Evolutionary conservation across 2,888 invertebrate species (phyloP).

Genomic region (Nebria salina): DNA sequence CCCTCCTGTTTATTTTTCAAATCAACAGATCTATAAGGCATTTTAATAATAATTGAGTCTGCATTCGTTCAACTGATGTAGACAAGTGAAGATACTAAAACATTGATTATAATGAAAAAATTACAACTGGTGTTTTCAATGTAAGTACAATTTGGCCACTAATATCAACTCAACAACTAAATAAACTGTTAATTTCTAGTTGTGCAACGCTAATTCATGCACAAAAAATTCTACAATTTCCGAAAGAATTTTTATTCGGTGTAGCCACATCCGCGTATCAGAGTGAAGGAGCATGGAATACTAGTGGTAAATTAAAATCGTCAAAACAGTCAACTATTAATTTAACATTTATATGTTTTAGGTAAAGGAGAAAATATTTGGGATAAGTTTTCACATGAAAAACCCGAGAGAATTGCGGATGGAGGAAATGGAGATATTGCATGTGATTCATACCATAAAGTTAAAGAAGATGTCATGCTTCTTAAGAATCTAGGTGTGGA

Average conservation of each 20-base stretch:
- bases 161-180: neutral
- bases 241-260: conserved; percentile 5
- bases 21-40: too few species aligned
- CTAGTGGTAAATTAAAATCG: neutral
- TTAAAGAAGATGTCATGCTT: conserved; percentile 68
- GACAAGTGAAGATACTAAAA: too few species aligned
- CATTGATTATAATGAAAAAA: too few species aligned
- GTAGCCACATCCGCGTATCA: conserved; percentile 9
- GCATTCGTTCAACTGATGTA: too few species aligned
- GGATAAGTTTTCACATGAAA: neutral
- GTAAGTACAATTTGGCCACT: neutral
- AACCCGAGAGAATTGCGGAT: neutral
- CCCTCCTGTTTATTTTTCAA: too few species aligned
- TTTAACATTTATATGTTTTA: neutral
- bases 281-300: conserved; percentile 9
- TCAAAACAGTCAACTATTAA: neutral
- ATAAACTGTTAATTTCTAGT: neutral
- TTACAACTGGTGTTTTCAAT: neutral
- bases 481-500: conserved; percentile 66
- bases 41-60: too few species aligned
- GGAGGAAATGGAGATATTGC: conserved; percentile 67
- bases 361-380: conserved; percentile 10
- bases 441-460: conserved; percentile 71
- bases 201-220: neutral
- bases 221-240: neutral